A percentile compares a stretch with the other conserved stretches of the same genome.
Conservation (phyloP, 2,888 invertebrate genomes). For the Chironomus riparius region DNA sequence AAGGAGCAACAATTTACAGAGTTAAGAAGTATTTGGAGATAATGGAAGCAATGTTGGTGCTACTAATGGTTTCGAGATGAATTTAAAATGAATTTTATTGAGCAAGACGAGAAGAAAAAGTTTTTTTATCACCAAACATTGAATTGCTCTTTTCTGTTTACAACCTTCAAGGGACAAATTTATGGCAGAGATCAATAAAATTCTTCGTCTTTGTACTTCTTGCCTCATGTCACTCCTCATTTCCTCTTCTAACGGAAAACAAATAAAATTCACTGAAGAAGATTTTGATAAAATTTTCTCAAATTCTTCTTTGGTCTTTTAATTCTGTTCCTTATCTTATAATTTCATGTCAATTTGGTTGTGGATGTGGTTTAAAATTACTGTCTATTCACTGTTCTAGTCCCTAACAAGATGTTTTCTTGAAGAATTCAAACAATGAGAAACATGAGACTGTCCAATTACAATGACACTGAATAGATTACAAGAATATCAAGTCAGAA, state of each 20-base stretch:
- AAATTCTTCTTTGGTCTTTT: no score
- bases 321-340: no score
- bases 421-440: neutral
- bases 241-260: neutral
- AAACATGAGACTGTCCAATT: no score
- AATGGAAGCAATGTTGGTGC: neutral
- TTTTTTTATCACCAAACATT: constrained; percentile 7
- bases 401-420: neutral
- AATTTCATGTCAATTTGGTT: no score
- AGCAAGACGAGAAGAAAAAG: neutral
- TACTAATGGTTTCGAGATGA: neutral
- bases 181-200: constrained; percentile 18
- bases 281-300: neutral
- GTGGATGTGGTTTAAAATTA: neutral
- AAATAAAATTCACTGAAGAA: neutral
- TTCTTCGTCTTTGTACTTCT: neutral
- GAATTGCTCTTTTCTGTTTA: constrained; percentile 18
- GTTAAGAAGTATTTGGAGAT: no score
- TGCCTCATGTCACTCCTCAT: neutral
- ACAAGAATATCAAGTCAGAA: neutral
- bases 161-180: constrained; percentile 21
- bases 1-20: no score
- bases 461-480: no score
- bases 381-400: neutral
- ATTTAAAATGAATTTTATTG: neutral